Evolutionary conservation across 2,797 vertebrate genomes (phyloP).

Genomic region (Diplodus sargus): DNA sequence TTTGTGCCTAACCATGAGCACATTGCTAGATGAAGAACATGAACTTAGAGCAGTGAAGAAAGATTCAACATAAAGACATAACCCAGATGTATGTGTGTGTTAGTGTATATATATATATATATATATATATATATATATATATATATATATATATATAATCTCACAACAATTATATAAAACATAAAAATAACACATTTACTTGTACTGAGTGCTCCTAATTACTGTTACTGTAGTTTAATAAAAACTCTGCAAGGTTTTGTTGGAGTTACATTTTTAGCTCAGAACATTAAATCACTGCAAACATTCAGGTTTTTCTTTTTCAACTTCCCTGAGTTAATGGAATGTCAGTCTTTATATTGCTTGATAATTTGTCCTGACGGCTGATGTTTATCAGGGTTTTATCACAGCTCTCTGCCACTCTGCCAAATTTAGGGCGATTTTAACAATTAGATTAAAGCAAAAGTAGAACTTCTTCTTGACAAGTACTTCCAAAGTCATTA

Average conservation of each 20-base stretch:
- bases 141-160: no score
- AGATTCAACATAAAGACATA: background rate
- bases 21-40: no score
- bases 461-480: conserved; percentile 23
- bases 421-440: conserved; percentile 7
- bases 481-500: conserved; percentile 38
- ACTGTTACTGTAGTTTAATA: background rate
- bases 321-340: conserved; percentile 26
- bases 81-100: no score
- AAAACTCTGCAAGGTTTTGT: background rate
- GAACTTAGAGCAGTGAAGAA: no score
- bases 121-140: no score
- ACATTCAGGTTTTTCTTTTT: background rate
- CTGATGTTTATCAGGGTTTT: conserved; percentile 58
- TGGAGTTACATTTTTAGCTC: background rate
- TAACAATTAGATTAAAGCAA: conserved; percentile 50
- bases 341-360: conserved; percentile 30
- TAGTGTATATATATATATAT: no score
- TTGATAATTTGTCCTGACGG: conserved; percentile 31
- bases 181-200: background rate
- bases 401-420: conserved; percentile 48
- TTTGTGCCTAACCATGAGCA: no score
- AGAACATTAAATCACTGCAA: background rate
- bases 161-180: background rate
- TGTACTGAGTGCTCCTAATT: background rate